These are phyloP conservation scores for Drosophila parthenogenetica DNA, from an alignment of 2,888 invertebrate species.

Conservation along the genomic window DNA sequence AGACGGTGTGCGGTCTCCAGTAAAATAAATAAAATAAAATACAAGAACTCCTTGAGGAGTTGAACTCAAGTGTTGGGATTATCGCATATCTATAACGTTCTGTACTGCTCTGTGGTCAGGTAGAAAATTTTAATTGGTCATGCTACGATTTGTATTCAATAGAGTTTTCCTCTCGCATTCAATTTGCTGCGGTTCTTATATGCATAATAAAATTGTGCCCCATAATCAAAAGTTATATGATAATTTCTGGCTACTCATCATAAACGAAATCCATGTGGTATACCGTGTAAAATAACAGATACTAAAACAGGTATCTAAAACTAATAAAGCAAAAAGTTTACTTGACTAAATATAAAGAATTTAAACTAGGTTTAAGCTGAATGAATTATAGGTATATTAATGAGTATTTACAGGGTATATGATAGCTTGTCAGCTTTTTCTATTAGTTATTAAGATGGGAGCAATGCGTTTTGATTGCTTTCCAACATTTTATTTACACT, in stretches of 20 bases:
- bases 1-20: conserved; percentile 40
- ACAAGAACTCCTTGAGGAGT: conserved; percentile 30
- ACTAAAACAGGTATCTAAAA: neutral
- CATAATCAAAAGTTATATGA: conserved; percentile 62
- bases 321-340: too few species aligned
- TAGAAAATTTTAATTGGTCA: conserved; percentile 70
- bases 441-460: conserved; percentile 3
- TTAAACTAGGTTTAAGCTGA: too few species aligned
- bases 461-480: conserved; percentile 44
- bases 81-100: conserved; percentile 36
- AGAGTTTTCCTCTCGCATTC: neutral
- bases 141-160: conserved; percentile 49
- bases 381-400: too few species aligned
- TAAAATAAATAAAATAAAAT: neutral
- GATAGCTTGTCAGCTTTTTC: neutral
- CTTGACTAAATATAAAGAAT: neutral
- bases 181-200: conserved; percentile 20
- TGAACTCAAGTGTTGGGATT: conserved; percentile 39
- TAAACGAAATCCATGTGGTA: conserved; percentile 2
- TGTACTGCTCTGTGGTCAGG: conserved; percentile 52
- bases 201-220: conserved; percentile 42
- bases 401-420: conserved; percentile 19
- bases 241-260: conserved; percentile 69
- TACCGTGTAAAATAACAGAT: neutral
- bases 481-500: conserved; percentile 43